Conservation (phyloP, 2,113 vertebrate genomes). For the Podocnemis expansa region DNA sequence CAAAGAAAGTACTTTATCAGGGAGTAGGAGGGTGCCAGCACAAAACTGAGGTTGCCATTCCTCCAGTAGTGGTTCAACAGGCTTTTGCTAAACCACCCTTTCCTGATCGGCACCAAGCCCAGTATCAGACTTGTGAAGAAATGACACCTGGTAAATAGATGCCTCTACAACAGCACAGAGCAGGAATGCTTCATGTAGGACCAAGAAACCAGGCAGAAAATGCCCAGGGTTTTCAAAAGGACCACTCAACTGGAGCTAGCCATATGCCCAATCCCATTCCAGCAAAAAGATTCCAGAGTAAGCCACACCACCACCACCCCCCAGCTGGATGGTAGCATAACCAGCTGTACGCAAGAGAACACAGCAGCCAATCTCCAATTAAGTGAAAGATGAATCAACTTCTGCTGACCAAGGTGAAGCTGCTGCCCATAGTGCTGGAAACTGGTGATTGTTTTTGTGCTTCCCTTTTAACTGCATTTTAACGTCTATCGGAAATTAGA, state of each 20-base stretch:
- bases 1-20: background rate
- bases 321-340: background rate
- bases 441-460: too few species aligned
- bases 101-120: background rate
- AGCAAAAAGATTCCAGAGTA: background rate
- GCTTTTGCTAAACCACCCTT: background rate
- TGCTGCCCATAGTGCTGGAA: too few species aligned
- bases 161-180: background rate
- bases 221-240: background rate
- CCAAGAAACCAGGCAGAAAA: background rate
- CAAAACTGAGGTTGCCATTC: background rate
- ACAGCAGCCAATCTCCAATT: background rate
- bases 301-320: background rate
- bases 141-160: background rate
- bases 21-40: background rate
- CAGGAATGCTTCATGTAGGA: background rate
- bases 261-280: background rate
- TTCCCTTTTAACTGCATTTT: too few species aligned
- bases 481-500: too few species aligned
- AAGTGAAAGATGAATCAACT: background rate
- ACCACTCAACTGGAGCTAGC: background rate
- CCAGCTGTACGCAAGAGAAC: background rate
- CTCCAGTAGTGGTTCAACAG: background rate
- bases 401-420: background rate
- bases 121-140: background rate